Evolutionary conservation across 2,113 vertebrate genomes (phyloP), one percentile per base, ranked within the genome.

Genomic region (Cairina moschata): DNA sequence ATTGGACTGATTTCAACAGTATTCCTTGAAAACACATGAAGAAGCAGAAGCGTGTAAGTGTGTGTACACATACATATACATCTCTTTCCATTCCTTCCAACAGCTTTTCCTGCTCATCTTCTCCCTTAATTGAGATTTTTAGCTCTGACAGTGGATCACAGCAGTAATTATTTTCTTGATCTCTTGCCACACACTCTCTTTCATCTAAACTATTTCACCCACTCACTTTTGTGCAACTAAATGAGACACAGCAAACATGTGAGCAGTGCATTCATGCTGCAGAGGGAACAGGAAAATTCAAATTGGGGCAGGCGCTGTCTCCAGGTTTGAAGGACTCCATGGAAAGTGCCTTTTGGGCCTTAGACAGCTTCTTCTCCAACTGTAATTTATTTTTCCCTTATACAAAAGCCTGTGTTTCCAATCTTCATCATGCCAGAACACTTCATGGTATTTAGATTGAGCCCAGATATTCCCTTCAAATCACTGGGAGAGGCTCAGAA

Each of bases 131-230:
- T 95, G 96, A 96, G 86, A 96, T 92, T 93, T 93, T 91, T 69
- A 87, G 71, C 55, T 92, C 74, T 17, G 72, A 52, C 93, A 91
- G 71, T 83, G 91, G 91, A 96, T 94, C 91, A 92, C 80, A 94
- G 96, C 88, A 89, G 67, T 85, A 95, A 96, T 94, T 96, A 94
- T 95, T 95, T 93, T 96, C 94, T 96, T 96, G 94, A 95, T 97
- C 88, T 96, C 59, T 94, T 96, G 95, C 95, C 92, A 96, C 96
- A 96, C 74, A 42, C 50, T 91, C 62, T 91, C 93, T 97, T 97
- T 96, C 95, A 94, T 96, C 93, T 94, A 32, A 95, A 92, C 88
- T 87, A 25, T 89, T 95, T 96, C 93, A 94, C 95, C 96, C 95
- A 96, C 96, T 94, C 95, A 95, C 54, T 95, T 96, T 92, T 91